Base-by-base conservation (phyloP, 2,113 vertebrate genomes). In the Garra rufa region DNA sequence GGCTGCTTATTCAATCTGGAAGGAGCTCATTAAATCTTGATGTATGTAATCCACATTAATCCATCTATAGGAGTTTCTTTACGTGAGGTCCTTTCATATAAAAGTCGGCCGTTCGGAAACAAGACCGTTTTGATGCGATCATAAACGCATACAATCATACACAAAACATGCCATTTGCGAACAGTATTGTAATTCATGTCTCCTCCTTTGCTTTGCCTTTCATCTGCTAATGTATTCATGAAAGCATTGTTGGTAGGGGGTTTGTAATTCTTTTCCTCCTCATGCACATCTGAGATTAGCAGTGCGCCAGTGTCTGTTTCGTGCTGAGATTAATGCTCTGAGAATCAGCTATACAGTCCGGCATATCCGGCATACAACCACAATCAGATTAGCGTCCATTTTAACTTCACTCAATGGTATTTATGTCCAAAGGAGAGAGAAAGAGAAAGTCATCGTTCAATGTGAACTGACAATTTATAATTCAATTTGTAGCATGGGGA, bases 221-320 rank as follows among this genome's bases (percentile, higher is more conserved):
- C 82, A 85, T 91, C 85, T 87, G 57, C 52, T 78, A 65, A 88
- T 70, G 9, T 2, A 13, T 84, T 76, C 28, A 26, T 0, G 70
- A 78, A 81, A 48, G 19, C 26, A 67, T 83, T 74, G 86, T 86
- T 78, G 85, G 70, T 83, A 76, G 44, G 73, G 86, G 86, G 80
- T 88, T 90, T 86, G 89, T 70, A 80, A 87, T 91, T 89, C 48
- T 83, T 87, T 87, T 88, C 9, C n/a, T 28, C 88, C 84, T 34
- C 70, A n/a, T 57, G 52, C 52, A 57, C 52, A 57, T 57, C 52
- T 57, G 21, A 57, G 52, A 57, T 57, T n/a, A 57, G 52, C 52
- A 57, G 52, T 3, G 0, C 3, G 21, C 52, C 52, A 57, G 52
- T 57, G 52, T 57, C 52, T 57, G 67, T 84, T 82, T 65, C 10